These are phyloP conservation scores for Ypsolopha scabrella DNA, from an alignment of 2,888 invertebrate species.

Conservation along the genomic window DNA sequence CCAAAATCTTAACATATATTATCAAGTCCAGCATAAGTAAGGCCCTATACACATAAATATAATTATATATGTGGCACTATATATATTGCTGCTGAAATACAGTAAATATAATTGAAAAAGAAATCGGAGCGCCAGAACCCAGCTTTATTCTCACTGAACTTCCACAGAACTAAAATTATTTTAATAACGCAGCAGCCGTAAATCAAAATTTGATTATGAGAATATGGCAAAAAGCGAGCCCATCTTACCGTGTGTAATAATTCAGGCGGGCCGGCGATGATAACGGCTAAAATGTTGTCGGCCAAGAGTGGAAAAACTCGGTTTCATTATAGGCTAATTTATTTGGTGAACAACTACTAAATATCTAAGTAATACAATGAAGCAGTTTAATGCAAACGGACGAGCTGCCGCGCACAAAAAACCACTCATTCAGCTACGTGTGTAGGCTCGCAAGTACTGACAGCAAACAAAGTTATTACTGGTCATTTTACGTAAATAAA, in stretches of 20 bases:
- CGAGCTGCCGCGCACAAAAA: constrained; percentile 29
- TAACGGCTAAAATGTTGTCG: constrained; percentile 42
- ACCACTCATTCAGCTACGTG: constrained; percentile 28
- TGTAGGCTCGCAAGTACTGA: constrained; percentile 22
- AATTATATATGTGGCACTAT: too few relatives aligned
- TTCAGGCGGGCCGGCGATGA: constrained; percentile 35
- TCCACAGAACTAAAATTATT: constrained; percentile 35
- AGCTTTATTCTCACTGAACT: constrained; percentile 8
- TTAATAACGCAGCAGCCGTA: constrained; percentile 43
- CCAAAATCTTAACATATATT: too few relatives aligned
- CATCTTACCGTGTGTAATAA: constrained; percentile 26
- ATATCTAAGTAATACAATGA: constrained; percentile 55
- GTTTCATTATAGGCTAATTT: constrained; percentile 39
- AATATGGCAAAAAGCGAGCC: constrained; percentile 34
- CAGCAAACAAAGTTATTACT: constrained; percentile 9
- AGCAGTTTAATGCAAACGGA: constrained; percentile 35
- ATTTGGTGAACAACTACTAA: constrained; percentile 44
- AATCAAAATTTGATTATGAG: constrained; percentile 59
- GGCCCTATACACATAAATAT: too few relatives aligned
- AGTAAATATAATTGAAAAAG: too few relatives aligned
- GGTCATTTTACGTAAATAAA: not conserved
- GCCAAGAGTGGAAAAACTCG: constrained; percentile 30
- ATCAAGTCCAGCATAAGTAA: too few relatives aligned
- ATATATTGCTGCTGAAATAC: too few relatives aligned
- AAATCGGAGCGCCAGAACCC: constrained; percentile 6